Percentiles rank a stretch among this genome's conserved stretches.
Evolutionary conservation across 2,113 vertebrate genomes (phyloP).

Genomic region (Gambusia holbrooki): DNA sequence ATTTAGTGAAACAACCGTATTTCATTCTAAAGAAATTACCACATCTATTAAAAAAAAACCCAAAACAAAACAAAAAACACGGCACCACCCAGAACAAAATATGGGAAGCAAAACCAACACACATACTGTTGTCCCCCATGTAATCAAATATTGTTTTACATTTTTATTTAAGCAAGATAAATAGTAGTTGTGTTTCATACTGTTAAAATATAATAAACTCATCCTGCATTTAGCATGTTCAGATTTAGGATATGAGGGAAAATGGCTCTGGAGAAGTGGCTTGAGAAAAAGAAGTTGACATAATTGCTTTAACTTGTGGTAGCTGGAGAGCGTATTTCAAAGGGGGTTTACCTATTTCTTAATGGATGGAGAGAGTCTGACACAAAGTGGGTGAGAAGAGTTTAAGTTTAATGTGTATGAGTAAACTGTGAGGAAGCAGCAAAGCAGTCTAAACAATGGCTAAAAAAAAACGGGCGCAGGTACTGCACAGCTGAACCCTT

Average conservation of each 20-base stretch:
- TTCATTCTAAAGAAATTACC: neutral
- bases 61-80: neutral
- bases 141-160: neutral
- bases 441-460: slow-evolving; percentile 21
- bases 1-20: neutral
- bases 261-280: slow-evolving; percentile 10
- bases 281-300: slow-evolving; percentile 23
- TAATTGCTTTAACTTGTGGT: slow-evolving; percentile 59
- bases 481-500: slow-evolving; percentile 35
- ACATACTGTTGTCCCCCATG: neutral
- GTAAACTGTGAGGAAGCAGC: slow-evolving; percentile 8
- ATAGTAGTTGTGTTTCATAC: neutral
- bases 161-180: neutral
- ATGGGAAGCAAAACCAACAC: no score
- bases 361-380: slow-evolving; percentile 16
- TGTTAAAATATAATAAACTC: neutral
- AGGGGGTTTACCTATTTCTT: slow-evolving; percentile 13
- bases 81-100: no score
- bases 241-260: neutral
- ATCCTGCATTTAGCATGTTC: neutral
- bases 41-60: neutral
- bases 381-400: neutral
- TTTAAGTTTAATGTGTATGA: neutral
- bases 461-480: slow-evolving; percentile 42
- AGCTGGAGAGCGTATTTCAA: slow-evolving; percentile 23